These are phyloP conservation scores for Holotrichia oblita DNA, from an alignment of 1,140 invertebrate genomes.

Conservation along the genomic window DNA sequence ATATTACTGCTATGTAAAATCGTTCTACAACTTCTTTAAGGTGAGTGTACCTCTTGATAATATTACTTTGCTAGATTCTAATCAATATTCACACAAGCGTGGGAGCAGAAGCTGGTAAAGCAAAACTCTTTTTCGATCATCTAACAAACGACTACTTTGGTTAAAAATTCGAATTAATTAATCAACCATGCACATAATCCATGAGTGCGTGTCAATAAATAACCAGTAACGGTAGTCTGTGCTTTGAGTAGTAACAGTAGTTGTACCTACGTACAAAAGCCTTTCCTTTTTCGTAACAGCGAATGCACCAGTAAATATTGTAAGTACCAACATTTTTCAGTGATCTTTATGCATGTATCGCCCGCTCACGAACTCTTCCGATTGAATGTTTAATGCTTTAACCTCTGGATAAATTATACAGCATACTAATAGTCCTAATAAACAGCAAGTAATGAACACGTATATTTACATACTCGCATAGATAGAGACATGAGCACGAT, in stretches of 20 bases:
- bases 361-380: constrained; percentile 8
- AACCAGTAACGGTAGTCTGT: not conserved
- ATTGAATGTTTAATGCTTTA: constrained; percentile 21
- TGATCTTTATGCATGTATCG: constrained; percentile 18
- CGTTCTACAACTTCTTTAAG: too few relatives aligned
- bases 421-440: constrained; percentile 15
- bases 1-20: too few relatives aligned
- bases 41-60: too few relatives aligned
- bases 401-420: constrained; percentile 23
- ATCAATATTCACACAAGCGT: too few relatives aligned
- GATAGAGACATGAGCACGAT: constrained; percentile 9
- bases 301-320: constrained; percentile 9
- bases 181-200: not conserved
- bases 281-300: constrained; percentile 27
- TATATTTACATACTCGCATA: constrained; percentile 1
- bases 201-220: not conserved
- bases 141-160: too few relatives aligned
- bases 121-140: too few relatives aligned
- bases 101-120: too few relatives aligned
- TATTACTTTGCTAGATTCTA: too few relatives aligned
- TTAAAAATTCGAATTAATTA: not conserved
- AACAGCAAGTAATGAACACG: constrained; percentile 33
- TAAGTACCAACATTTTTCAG: not conserved
- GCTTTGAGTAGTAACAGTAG: constrained; percentile 7
- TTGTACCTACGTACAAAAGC: not conserved